A percentile compares a stretch with the other conserved stretches of the same genome.
Evolutionary conservation across 1,140 invertebrate genomes (phyloP).

Genomic region (Atta cephalotes): DNA sequence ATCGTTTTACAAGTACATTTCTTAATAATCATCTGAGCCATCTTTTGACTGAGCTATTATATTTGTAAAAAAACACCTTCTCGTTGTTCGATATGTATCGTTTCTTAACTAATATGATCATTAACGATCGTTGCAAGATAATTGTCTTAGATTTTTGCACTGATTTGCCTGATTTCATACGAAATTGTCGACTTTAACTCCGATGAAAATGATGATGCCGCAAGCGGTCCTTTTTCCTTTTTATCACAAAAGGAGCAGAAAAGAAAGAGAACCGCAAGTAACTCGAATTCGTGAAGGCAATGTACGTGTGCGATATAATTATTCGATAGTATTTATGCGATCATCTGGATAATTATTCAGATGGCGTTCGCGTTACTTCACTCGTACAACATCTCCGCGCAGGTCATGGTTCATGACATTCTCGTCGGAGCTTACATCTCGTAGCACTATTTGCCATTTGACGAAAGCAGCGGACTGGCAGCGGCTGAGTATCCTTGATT

Average conservation of each 20-base stretch:
- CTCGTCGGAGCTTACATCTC: slow-evolving; percentile 71
- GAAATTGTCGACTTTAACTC: slow-evolving; percentile 31
- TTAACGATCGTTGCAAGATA: slow-evolving; percentile 51
- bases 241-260: neutral
- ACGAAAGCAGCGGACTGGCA: slow-evolving; percentile 93
- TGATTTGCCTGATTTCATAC: slow-evolving; percentile 46
- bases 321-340: slow-evolving; percentile 1
- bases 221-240: neutral
- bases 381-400: slow-evolving; percentile 56
- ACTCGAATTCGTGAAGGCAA: slow-evolving; percentile 47
- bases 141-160: slow-evolving; percentile 66
- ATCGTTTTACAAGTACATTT: neutral
- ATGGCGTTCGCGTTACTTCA: slow-evolving; percentile 11
- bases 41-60: slow-evolving; percentile 42
- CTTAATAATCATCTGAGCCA: slow-evolving; percentile 13
- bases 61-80: slow-evolving; percentile 65
- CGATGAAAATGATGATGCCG: slow-evolving; percentile 53
- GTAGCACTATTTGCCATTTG: slow-evolving; percentile 91
- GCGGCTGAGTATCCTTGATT: slow-evolving; percentile 92
- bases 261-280: slow-evolving; percentile 1
- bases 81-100: slow-evolving; percentile 79
- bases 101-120: slow-evolving; percentile 76
- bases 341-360: slow-evolving; percentile 35
- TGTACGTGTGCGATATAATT: slow-evolving; percentile 25
- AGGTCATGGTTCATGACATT: slow-evolving; percentile 9